Base-by-base conservation (phyloP, 2,797 vertebrate genomes). In the Sorex maritimensis region DNA sequence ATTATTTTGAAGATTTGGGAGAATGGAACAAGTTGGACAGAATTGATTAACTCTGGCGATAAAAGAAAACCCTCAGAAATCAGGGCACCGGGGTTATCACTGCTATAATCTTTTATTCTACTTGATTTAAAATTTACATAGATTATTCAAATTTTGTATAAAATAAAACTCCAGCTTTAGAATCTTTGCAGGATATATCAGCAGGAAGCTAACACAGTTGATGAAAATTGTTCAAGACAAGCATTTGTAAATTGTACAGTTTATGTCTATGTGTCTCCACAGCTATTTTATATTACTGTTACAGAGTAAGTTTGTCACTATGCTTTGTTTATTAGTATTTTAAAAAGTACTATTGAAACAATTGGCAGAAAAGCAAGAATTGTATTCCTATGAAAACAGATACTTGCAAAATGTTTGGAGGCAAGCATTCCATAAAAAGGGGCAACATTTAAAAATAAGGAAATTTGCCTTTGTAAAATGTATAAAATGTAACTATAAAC, bases 241-340 rank as follows among this genome's bases (percentile, higher is more conserved):
- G 46, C 85, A 52, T 61, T 88, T 87, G 88, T 61, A 41, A 90
- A 84, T 26, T 74, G 11, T 5, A 34, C 34, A 69, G 9, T 49
- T 14, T 24, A 84, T 88, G 6, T 7, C n/a, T 52, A 15, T 44
- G 15, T 83, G 15, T 46, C 46, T 58, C 2, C 74, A 34, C 30
- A 44, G 28, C 30, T 63, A 67, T 81, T 78, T 96, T 92, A 34
- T 88, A 67, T 78, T 10, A 69, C 21, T 69, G 41, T 75, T 87
- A 28, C 5, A 82, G 78, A 46, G 58, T 21, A 61, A 44, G 41
- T 86, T 72, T 52, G 24, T 69, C 89, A 75, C 82, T 86, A 93
- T 72, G n/a, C 15, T 19, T 17, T 61, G 58, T 19, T 86, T 52
- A 9, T 52, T 52, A 52, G 11, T 52, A 19, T 61, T 61, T 17